Evolutionary conservation across 2,113 vertebrate genomes (phyloP).

Genomic region (Synchiropus splendidus): DNA sequence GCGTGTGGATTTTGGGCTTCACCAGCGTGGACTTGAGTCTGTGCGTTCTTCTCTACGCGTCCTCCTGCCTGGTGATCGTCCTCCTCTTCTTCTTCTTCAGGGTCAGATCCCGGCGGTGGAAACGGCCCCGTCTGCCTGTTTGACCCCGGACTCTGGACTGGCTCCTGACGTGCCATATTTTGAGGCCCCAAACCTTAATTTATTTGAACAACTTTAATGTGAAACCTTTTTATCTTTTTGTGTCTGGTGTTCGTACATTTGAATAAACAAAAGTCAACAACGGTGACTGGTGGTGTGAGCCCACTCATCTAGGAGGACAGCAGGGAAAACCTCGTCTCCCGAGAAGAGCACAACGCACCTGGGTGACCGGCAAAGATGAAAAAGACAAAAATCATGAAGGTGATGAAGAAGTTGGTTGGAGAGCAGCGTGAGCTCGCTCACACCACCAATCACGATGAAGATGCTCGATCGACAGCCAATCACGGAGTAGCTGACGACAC

Average conservation of each 20-base stretch:
- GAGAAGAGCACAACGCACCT: no score
- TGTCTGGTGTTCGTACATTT: no score
- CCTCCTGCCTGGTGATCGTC: constrained; percentile 83
- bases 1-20: constrained; percentile 76
- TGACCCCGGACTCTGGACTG: no score
- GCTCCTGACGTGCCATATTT: no score
- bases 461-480: neutral
- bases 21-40: constrained; percentile 94
- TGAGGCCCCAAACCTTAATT: no score
- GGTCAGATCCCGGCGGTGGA: constrained; percentile 78
- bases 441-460: constrained; percentile 17
- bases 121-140: constrained; percentile 63
- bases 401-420: no score
- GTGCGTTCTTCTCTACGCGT: constrained; percentile 81
- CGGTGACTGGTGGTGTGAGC: neutral
- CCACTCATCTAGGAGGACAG: no score
- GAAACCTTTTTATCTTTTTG: no score
- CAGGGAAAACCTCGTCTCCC: no score
- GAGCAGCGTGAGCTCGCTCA: no score
- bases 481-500: neutral
- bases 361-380: no score
- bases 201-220: no score
- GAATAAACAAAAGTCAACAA: neutral
- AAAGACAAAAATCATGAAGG: neutral
- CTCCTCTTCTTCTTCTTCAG: constrained; percentile 93